Percentiles rank a stretch among this genome's conserved stretches.
Evolutionary conservation across 2,888 invertebrate genomes (phyloP).

Genomic region (Morinoia aosen): DNA sequence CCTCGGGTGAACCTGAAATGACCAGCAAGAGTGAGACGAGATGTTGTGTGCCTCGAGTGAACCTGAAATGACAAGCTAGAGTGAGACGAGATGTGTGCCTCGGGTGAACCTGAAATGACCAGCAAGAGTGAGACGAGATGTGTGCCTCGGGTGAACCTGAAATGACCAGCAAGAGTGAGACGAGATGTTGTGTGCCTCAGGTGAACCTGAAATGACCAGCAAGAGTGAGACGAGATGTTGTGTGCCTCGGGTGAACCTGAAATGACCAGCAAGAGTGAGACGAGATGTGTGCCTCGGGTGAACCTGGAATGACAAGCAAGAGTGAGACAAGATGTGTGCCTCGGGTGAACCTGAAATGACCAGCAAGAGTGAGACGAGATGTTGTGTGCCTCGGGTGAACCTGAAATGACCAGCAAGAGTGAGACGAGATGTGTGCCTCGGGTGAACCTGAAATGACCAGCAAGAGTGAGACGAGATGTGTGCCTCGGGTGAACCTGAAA

Average conservation of each 20-base stretch:
- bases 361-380: background rate
- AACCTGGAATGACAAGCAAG: background rate
- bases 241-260: no score
- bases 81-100: background rate
- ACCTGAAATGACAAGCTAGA: background rate
- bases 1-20: no score
- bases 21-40: background rate
- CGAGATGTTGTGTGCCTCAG: conserved; percentile 44
- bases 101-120: no score
- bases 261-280: background rate
- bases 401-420: background rate
- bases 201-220: no score
- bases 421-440: background rate
- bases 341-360: no score
- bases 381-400: background rate
- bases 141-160: no score
- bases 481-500: no score
- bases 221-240: background rate
- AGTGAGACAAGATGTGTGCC: background rate
- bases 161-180: background rate
- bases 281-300: background rate
- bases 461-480: background rate
- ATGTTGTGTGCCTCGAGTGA: background rate
- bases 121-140: background rate
- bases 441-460: no score